Percentiles rank a stretch among this genome's conserved stretches.
phyloP scores from a whole-genome alignment of 2,113 vertebrate genomes.

The Loxodonta africana region DNA sequence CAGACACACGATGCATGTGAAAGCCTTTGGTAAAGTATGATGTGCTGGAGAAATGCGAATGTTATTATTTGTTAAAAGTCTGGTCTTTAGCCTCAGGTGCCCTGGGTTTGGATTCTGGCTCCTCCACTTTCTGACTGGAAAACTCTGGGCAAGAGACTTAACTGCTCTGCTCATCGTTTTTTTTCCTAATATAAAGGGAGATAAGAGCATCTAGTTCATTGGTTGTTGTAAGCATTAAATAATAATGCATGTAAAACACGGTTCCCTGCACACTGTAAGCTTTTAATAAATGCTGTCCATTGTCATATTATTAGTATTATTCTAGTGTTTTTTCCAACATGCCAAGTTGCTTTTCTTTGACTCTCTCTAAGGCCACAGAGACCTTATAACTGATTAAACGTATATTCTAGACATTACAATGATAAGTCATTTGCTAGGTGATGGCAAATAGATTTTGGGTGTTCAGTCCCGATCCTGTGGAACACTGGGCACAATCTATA shows the following conservation, averaged over 20 bases:
- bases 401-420: background rate
- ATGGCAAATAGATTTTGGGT: background rate
- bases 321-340: background rate
- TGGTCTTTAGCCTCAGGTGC: background rate
- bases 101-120: background rate
- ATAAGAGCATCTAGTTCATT: background rate
- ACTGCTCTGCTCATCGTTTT: background rate
- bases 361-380: background rate
- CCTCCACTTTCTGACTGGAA: background rate
- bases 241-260: background rate
- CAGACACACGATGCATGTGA: background rate
- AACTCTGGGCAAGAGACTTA: too few species aligned
- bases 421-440: background rate
- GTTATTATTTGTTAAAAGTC: background rate
- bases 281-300: background rate
- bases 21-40: background rate
- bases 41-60: background rate
- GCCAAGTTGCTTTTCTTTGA: background rate
- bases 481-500: background rate
- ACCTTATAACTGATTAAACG: background rate
- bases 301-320: conserved; percentile 3
- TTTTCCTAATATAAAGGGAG: background rate
- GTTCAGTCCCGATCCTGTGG: background rate
- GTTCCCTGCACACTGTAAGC: background rate
- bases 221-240: background rate